These are phyloP conservation scores for Xanthia icteritia DNA, from an alignment of 2,888 invertebrate genomes.

Conservation along the genomic window DNA sequence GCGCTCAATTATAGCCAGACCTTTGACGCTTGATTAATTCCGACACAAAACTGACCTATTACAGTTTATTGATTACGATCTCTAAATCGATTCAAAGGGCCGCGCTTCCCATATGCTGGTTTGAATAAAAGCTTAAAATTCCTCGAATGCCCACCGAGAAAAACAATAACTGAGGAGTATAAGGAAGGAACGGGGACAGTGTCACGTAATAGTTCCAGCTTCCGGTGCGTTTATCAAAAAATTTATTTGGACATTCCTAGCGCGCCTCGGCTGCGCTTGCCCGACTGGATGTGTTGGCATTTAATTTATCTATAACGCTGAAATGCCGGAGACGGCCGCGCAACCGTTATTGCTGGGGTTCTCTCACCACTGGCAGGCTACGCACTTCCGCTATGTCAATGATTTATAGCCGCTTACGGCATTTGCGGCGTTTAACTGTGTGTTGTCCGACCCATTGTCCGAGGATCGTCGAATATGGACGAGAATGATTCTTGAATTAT, in stretches of 20 bases:
- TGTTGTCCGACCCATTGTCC: slow-evolving; percentile 88
- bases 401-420: slow-evolving; percentile 87
- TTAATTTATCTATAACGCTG: slow-evolving; percentile 89
- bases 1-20: slow-evolving; percentile 85
- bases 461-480: slow-evolving; percentile 83
- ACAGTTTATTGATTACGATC: slow-evolving; percentile 86
- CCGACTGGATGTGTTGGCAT: slow-evolving; percentile 86
- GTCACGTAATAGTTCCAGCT: slow-evolving; percentile 88
- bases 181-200: slow-evolving; percentile 84
- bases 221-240: slow-evolving; percentile 90
- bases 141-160: slow-evolving; percentile 83
- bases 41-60: slow-evolving; percentile 89
- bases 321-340: slow-evolving; percentile 83
- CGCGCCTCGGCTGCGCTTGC: slow-evolving; percentile 83
- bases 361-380: slow-evolving; percentile 78
- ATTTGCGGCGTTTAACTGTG: slow-evolving; percentile 86
- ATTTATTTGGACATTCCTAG: slow-evolving; percentile 88
- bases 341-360: slow-evolving; percentile 85
- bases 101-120: slow-evolving; percentile 86
- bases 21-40: slow-evolving; percentile 90
- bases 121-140: slow-evolving; percentile 83
- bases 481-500: slow-evolving; percentile 86
- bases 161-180: slow-evolving; percentile 87
- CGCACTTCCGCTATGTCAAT: slow-evolving; percentile 90
- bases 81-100: slow-evolving; percentile 86